These are phyloP conservation scores for Vipera latastei DNA, from an alignment of 2,797 vertebrate species.

Conservation along the genomic window DNA sequence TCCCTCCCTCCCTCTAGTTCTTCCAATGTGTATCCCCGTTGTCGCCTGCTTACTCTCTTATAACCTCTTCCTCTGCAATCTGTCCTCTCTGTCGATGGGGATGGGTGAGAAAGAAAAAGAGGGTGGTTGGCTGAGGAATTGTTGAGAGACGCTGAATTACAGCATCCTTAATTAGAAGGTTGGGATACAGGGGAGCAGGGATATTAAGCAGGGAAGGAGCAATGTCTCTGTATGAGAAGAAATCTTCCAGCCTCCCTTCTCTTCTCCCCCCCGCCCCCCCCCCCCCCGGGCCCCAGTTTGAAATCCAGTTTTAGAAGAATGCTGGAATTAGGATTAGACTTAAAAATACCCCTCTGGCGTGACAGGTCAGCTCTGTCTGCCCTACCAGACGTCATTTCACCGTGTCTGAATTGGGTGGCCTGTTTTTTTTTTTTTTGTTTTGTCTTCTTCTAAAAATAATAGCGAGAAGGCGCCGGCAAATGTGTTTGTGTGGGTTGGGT, in stretches of 20 bases:
- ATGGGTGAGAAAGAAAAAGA: not conserved
- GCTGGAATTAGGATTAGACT: not conserved
- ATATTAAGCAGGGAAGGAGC: not conserved
- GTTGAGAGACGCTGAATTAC: not conserved
- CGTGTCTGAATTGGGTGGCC: not conserved
- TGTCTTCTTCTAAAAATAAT: not conserved
- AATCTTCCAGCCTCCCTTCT: not conserved
- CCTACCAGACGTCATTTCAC: not conserved
- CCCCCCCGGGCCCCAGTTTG: not conserved
- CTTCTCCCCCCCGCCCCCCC: not conserved
- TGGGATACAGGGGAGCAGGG: slow-evolving; percentile 6
- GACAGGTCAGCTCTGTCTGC: not conserved
- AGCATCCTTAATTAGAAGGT: slow-evolving; percentile 30
- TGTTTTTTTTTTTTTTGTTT: not conserved
- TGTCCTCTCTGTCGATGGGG: not conserved
- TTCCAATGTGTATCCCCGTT: not conserved
- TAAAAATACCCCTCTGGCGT: not conserved
- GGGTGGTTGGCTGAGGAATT: not conserved
- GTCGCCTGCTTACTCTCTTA: not conserved
- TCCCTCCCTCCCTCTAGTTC: not conserved
- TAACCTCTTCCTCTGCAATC: not conserved
- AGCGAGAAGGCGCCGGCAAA: accelerated
- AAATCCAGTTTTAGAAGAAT: not conserved
- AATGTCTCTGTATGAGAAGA: not conserved
- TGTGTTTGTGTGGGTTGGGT: not conserved